Conservation (phyloP, 2,888 invertebrate species). For the Emmelina monodactyla region DNA sequence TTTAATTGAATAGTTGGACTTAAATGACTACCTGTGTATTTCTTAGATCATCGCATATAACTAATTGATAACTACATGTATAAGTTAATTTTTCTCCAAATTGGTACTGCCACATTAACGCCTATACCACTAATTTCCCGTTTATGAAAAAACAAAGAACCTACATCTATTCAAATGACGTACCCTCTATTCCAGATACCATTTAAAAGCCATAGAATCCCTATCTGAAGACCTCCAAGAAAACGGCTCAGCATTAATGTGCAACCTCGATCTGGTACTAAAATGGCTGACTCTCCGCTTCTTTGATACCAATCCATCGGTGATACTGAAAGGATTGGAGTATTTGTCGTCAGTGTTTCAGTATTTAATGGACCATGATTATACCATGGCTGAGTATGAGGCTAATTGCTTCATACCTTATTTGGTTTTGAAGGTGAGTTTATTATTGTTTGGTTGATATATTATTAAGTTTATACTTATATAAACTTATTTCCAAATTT, state of each 20-base stretch:
- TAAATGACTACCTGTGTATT: too few species aligned
- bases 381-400: conserved; percentile 89
- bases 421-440: conserved; percentile 83
- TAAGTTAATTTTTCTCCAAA: too few species aligned
- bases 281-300: conserved; percentile 97
- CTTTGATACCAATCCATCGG: conserved; percentile 98
- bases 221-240: conserved; percentile 83
- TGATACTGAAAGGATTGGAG: conserved; percentile 93
- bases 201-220: conserved; percentile 93
- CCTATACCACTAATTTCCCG: too few species aligned
- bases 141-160: too few species aligned
- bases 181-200: conserved; percentile 69
- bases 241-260: conserved; percentile 81
- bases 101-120: too few species aligned
- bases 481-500: too few species aligned
- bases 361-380: conserved; percentile 79
- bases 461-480: too few species aligned
- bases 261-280: conserved; percentile 92
- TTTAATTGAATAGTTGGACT: too few species aligned
- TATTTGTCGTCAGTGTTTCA: conserved; percentile 86
- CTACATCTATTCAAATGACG: neutral
- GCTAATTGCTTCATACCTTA: conserved; percentile 95
- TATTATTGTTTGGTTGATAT: too few species aligned
- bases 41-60: too few species aligned
- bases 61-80: too few species aligned